Base-by-base conservation (phyloP, 2,888 invertebrate species). In the Timema cristinae region DNA sequence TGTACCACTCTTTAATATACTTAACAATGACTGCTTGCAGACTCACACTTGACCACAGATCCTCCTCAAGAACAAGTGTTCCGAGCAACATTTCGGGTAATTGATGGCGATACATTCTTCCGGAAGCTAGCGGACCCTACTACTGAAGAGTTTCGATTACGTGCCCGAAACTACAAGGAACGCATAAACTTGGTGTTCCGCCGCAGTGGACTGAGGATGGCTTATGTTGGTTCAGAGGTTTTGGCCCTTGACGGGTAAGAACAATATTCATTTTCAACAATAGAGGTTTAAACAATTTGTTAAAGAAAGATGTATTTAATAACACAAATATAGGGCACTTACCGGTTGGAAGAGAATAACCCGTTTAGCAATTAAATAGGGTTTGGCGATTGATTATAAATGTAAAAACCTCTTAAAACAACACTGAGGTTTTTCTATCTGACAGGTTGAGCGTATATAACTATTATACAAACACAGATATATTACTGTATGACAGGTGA, bases 221-320 rank as follows among this genome's bases (percentile, higher is more conserved):
- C 92, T 72, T 95, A 92, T 81, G 86, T 91, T 74, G 88, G 90
- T 47, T 89, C 91, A 50, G 94, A 95, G 80, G 89, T 94, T 72
- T 85, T 95, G 69, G 94, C 94, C 47, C 86, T 95, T 69, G 94
- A 95, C 81, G 93, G 91, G 94, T 94, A 84, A 86, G 85, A 79
- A 15, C 50, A 66, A 6, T 32, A 32, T 32, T 32, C 32, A 32
- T 32, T 32, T n/a, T 32, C 32, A 32, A 32, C 32, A 32, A 32
- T 32, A 32, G 32, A 32, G 32, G 4, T 32, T 32, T 32, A 32
- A 4, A 32, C 32, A 32, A 32, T 32, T 32, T 32, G 32, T 32
- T 1, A 32, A 32, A 32, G 32, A 32, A 32, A 32, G 32, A 1
- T 32, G 32, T 2, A 32, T 32, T 2, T 32, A 1, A 32, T 32